Conservation (phyloP, 2,113 vertebrate genomes). For the Podiceps cristatus region DNA sequence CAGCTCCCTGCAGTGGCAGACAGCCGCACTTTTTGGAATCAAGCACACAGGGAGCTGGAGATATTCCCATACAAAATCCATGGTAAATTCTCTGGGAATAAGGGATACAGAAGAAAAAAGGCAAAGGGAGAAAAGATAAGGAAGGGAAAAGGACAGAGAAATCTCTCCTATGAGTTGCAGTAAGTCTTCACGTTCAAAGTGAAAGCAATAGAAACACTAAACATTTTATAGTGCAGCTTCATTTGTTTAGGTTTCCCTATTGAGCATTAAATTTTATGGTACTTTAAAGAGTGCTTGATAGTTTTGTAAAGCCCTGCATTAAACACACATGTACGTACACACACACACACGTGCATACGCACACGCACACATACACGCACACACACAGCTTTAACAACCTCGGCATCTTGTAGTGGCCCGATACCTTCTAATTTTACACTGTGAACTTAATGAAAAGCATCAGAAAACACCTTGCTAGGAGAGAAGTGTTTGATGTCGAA, state of each 20-base stretch:
- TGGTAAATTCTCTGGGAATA: background rate
- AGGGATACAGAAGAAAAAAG: background rate
- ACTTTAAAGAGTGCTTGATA: conserved; percentile 46
- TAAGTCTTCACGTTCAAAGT: conserved; percentile 26
- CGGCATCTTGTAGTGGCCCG: background rate
- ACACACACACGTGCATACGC: background rate
- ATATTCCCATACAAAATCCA: background rate
- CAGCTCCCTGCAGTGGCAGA: background rate
- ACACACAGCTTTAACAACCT: background rate
- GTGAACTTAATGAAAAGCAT: background rate
- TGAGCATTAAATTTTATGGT: conserved; percentile 35
- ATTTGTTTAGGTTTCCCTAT: conserved; percentile 31
- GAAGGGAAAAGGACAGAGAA: background rate
- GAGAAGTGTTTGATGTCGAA: background rate
- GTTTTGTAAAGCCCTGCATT: conserved; percentile 43
- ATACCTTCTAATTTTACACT: background rate
- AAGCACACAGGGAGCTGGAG: background rate
- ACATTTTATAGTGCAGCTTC: conserved; percentile 6
- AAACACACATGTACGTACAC: background rate
- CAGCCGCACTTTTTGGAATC: background rate
- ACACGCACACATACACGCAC: background rate
- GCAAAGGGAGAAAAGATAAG: background rate
- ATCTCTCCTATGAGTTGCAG: background rate
- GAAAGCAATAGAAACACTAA: conserved; percentile 18
- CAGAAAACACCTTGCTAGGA: conserved; percentile 2